Evolutionary conservation across 2,888 invertebrate genomes (phyloP), one percentile per base, ranked within the genome.

Genomic region (Tricholauxania praeusta): DNA sequence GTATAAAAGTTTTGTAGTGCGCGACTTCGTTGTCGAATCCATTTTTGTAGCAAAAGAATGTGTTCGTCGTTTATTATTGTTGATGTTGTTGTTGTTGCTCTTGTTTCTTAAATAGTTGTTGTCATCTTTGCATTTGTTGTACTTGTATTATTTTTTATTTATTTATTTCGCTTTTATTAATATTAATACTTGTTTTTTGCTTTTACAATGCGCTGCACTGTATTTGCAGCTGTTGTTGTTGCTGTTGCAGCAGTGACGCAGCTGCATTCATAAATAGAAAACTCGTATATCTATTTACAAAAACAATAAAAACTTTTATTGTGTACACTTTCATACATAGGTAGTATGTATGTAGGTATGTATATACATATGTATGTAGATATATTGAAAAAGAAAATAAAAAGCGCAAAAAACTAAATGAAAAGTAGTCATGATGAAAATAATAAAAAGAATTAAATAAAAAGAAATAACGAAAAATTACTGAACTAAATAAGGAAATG

Each of bases 371-470:
- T 19, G 66, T 55, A 53, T 62, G 28, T 28, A 32, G 6, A 48
- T 12, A 74, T n/a, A 62, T 17, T 39, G 14, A 51, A 72, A 73
- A 60, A 74, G 72, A 51, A 75, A 75, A 75, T 73, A 67, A 72
- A 76, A 74, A 75, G 78, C 75, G 74, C 76, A 78, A 77, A 76
- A 70, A 70, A 62, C 39, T 48, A 63, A 63, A 32, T 47, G 51
- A 53, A 63, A 62, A 49, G 51, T 22, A 64, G 53, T 53, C 53
- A 53, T 53, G 17, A 39, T 39, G 15, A 60, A 60, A 60, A 28
- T 15, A 60, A 59, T 19, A 7, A 59, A 59, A 2, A 59, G 19
- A 32, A 12, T 63, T 22, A 28, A 51, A 65, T 17, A 64, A 17
- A 14, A 53, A 66, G 17, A 55, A 53, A 59, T 28, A 53, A 32